Percentiles rank a stretch among this genome's conserved stretches.
Evolutionary conservation across 2,888 invertebrate species (phyloP).

Genomic region (Pyrocoelia pectoralis): DNA sequence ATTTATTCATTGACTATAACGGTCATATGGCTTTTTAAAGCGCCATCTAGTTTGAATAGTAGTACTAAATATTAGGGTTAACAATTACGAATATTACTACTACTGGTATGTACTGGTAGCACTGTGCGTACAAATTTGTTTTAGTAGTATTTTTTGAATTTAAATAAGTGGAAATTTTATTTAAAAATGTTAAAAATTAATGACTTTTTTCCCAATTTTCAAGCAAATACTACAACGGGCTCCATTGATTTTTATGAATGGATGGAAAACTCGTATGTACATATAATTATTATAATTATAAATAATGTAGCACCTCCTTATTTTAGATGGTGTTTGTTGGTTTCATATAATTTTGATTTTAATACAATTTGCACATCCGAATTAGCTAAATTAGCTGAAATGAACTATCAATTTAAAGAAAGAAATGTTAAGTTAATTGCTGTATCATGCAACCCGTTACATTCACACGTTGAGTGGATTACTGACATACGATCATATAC

Average conservation of each 20-base stretch:
- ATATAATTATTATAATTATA: not conserved
- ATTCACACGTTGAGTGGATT: constrained; percentile 80
- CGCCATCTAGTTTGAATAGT: no score
- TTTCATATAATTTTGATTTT: constrained; percentile 89
- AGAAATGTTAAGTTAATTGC: constrained; percentile 80
- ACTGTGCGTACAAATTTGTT: no score
- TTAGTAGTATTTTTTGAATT: no score
- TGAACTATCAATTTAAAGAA: constrained; percentile 73
- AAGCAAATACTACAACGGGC: constrained; percentile 77
- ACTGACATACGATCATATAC: constrained; percentile 75
- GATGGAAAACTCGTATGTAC: constrained; percentile 76
- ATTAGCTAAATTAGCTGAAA: constrained; percentile 76
- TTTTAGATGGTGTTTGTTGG: constrained; percentile 83
- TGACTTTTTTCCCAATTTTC: constrained; percentile 79
- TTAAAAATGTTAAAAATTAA: no score
- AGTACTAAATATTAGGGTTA: no score
- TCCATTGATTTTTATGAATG: constrained; percentile 79
- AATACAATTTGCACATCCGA: constrained; percentile 93
- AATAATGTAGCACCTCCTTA: not conserved
- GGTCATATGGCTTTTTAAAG: no score
- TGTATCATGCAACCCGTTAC: constrained; percentile 79
- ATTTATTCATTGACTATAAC: no score
- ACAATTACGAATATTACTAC: no score
- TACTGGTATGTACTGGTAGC: no score
- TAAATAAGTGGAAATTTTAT: no score